Percentiles rank a stretch among this genome's conserved stretches.
These are phyloP conservation scores for Falcaria lacertinaria DNA, from an alignment of 2,888 invertebrate genomes.

Conservation along the genomic window DNA sequence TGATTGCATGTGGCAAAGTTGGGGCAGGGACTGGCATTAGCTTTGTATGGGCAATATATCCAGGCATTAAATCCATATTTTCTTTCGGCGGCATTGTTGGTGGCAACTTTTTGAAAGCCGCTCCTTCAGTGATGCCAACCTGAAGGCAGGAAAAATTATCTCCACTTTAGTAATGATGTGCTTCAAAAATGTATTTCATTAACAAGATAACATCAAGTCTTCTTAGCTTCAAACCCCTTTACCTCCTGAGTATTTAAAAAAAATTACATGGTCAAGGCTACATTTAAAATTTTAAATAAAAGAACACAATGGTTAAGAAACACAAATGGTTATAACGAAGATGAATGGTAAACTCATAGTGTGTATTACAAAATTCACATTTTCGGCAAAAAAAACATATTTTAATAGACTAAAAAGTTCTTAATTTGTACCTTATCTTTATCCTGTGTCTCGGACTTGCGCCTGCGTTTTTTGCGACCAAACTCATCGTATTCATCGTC, in stretches of 20 bases:
- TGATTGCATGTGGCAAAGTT: constrained; percentile 33
- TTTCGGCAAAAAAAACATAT: too few relatives aligned
- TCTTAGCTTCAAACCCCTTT: constrained; percentile 71
- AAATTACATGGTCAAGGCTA: constrained; percentile 23
- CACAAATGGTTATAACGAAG: background rate
- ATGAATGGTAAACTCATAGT: background rate
- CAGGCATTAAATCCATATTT: constrained; percentile 6
- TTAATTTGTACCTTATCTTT: constrained; percentile 30
- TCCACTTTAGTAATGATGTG: constrained; percentile 78
- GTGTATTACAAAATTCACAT: background rate
- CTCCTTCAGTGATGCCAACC: constrained; percentile 79
- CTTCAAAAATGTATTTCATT: constrained; percentile 63
- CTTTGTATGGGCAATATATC: constrained; percentile 42
- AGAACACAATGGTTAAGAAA: background rate
- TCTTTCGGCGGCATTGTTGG: constrained; percentile 67
- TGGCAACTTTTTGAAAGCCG: constrained; percentile 72
- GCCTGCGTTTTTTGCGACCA: constrained; percentile 83
- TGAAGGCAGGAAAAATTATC: constrained; percentile 80
- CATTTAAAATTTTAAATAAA: constrained; percentile 12
- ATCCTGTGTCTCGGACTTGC: constrained; percentile 40
- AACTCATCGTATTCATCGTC: constrained; percentile 99
- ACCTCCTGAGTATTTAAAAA: constrained; percentile 57
- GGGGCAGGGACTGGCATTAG: constrained; percentile 49
- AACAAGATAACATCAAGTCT: constrained; percentile 63
- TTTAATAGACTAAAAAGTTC: too few relatives aligned